Evolutionary conservation across 2,888 invertebrate species (phyloP).

Genomic region (Callinectes sapidus): DNA sequence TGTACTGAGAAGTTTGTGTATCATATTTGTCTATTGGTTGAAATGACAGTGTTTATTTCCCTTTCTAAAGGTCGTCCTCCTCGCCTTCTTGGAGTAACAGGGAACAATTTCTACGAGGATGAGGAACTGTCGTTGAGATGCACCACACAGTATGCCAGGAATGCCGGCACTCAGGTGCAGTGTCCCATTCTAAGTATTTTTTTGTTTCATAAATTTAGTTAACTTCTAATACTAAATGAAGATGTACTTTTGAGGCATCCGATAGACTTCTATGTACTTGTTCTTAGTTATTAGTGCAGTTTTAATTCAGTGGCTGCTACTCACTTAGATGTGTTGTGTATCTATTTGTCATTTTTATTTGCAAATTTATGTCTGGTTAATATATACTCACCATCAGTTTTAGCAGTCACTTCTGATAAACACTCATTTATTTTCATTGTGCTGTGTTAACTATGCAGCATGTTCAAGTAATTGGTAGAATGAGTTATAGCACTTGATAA

Average conservation of each 20-base stretch:
- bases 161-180: conserved; percentile 56
- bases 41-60: not conserved
- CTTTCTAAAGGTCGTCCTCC: conserved; percentile 59
- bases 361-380: no score
- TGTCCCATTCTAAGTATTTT: not conserved
- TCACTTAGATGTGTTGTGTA: no score
- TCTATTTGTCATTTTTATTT: no score
- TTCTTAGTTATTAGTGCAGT: no score
- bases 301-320: no score
- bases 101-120: conserved; percentile 63
- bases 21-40: not conserved
- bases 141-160: conserved; percentile 66
- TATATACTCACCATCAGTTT: not conserved
- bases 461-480: not conserved
- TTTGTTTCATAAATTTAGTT: not conserved
- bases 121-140: conserved; percentile 60
- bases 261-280: not conserved
- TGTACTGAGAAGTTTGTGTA: not conserved
- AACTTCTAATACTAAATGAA: not conserved
- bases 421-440: no score
- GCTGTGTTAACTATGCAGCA: no score
- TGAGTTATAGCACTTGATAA: not conserved
- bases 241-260: not conserved
- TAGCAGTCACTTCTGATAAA: no score
- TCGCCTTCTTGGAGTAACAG: conserved; percentile 62